These are phyloP conservation scores for Cecidostiba fungosa DNA, from an alignment of 2,888 invertebrate genomes.

Conservation along the genomic window DNA sequence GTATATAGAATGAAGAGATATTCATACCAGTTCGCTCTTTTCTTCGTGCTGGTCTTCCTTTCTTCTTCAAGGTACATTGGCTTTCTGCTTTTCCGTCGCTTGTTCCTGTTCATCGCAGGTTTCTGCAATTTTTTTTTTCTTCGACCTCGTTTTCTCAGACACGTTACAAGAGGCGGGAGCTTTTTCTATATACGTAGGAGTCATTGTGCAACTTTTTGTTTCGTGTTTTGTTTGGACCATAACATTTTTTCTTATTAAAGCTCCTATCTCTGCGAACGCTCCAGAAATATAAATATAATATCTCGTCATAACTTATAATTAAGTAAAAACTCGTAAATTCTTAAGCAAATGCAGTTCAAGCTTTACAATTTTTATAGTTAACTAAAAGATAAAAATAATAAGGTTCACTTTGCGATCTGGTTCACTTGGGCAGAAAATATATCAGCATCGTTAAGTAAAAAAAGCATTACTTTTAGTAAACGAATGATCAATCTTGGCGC, in stretches of 20 bases:
- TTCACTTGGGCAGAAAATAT: neutral
- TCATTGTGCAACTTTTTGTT: neutral
- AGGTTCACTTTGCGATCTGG: neutral
- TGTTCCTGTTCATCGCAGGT: neutral
- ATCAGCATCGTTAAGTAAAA: neutral
- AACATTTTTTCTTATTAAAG: neutral
- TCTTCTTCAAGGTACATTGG: neutral
- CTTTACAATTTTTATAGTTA: too few species aligned
- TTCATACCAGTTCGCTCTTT: slow-evolving; percentile 2
- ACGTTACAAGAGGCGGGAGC: neutral
- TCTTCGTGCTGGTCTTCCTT: slow-evolving; percentile 8
- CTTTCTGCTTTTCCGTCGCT: neutral
- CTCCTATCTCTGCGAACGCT: neutral
- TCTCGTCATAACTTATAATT: too few species aligned
- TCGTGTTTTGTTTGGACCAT: neutral
- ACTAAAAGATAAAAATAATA: neutral
- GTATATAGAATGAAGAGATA: neutral
- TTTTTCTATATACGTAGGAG: neutral
- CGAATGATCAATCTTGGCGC: neutral
- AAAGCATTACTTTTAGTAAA: neutral
- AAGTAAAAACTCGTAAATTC: too few species aligned
- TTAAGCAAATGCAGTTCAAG: too few species aligned
- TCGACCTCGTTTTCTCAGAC: slow-evolving; percentile 8
- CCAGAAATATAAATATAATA: neutral
- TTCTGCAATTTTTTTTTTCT: neutral